phyloP scores from a whole-genome alignment of 2,797 vertebrate species.

The Peromyscus attwateri region DNA sequence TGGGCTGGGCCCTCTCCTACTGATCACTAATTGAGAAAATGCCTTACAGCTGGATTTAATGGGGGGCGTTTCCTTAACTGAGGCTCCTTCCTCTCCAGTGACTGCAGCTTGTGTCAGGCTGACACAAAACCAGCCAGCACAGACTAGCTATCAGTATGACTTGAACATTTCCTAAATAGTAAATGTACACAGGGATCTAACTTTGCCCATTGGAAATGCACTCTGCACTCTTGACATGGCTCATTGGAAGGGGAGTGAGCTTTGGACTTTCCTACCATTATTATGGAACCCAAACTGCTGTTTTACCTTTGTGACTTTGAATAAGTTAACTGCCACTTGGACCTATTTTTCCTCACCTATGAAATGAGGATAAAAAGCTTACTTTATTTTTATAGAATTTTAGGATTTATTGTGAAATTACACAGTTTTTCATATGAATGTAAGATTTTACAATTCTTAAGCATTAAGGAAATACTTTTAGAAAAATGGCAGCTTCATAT shows the following conservation, averaged over 20 bases:
- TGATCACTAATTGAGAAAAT: not conserved
- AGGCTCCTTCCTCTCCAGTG: not conserved
- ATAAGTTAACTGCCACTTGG: not conserved
- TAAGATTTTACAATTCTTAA: not conserved
- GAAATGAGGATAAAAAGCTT: slow-evolving; percentile 9
- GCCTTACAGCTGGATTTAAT: not conserved
- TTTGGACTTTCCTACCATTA: not conserved
- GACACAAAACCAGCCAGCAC: not conserved
- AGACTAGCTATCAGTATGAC: not conserved
- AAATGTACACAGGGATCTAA: not conserved
- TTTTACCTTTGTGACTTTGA: slow-evolving; percentile 46
- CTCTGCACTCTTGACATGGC: not conserved
- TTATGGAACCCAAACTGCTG: not conserved
- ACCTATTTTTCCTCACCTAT: not conserved
- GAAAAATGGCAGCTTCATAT: slow-evolving; percentile 22
- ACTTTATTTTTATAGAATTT: not conserved
- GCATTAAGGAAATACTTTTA: slow-evolving; percentile 26
- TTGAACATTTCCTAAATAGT: slow-evolving; percentile 10
- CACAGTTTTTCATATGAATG: not conserved
- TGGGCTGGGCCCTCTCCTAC: not conserved
- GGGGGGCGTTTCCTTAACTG: not conserved
- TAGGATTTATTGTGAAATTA: not conserved
- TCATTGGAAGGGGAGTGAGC: not conserved
- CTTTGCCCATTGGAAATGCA: slow-evolving; percentile 1
- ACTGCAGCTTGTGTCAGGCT: too few relatives aligned